Base-by-base conservation (phyloP, 2,113 vertebrate species). In the Dasyornis broadbenti region DNA sequence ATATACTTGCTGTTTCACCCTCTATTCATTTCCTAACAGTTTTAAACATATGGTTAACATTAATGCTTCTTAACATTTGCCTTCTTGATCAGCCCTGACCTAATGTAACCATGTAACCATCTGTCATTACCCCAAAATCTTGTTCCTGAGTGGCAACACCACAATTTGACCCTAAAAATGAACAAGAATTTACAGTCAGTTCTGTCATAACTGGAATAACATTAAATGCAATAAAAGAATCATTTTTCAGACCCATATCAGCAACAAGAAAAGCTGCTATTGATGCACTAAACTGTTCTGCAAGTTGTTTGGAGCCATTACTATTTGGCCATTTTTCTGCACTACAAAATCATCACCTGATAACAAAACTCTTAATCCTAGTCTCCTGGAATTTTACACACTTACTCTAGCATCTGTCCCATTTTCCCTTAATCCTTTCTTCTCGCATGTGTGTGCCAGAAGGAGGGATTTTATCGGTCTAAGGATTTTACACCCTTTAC, bases 11-110 rank as follows among this genome's bases (percentile, higher is more conserved):
- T 89, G 40, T 44, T 91, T 86, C 52, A 89, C 14, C 18, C 56
- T 63, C 60, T 42, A 16, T 42, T 69, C 28, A 61, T 57, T 77
- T 69, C 50, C 54, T 81, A 92, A 69, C 64, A 89, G 47, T 61
- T 95, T 88, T 69, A 77, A 92, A 77, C 93, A 95, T 86, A 84
- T 61, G 81, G 77, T 81, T 83, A 92, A 92, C 83, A 86, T 95
- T 92, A 96, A 84, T 70, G 83, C 81, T 70, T 71, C 86, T 78
- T 82, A 94, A 91, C 56, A 20, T 95, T 94, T 84, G 93, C 83
- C 72, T 91, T 89, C 86, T 78, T 84, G 50, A 86, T 75, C 93
- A 92, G 81, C 72, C 75, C 64, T 86, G 73, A 94, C 89, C 83
- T 84, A 94, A 66, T 75, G 47, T 64, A 70, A 69, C 57, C 77